Evolutionary conservation across 2,797 vertebrate genomes (phyloP).

Genomic region (Pseudochirops corinnae): DNA sequence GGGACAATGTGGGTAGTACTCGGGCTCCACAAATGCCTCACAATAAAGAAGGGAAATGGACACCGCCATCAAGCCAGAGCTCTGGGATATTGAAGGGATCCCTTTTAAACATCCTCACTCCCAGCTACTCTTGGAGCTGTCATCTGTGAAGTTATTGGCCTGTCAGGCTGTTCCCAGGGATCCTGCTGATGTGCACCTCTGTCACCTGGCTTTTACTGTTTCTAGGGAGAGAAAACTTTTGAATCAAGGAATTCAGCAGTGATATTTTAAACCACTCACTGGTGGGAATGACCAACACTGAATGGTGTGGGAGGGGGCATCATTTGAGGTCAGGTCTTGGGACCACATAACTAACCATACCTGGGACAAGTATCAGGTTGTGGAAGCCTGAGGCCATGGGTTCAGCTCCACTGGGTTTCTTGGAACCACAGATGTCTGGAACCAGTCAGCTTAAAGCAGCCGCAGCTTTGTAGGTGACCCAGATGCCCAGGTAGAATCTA

Average conservation of each 20-base stretch:
- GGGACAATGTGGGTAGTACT: not conserved
- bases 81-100: not conserved
- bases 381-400: not conserved
- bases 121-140: conserved; percentile 11
- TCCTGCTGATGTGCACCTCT: not conserved
- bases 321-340: not conserved
- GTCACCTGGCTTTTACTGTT: not conserved
- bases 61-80: not conserved
- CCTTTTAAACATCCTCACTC: conserved; percentile 25
- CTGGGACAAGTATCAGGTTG: not conserved
- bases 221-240: not conserved
- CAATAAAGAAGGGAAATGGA: conserved; percentile 33
- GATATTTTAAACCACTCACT: not conserved
- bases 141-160: not conserved
- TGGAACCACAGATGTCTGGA: not conserved
- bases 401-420: not conserved
- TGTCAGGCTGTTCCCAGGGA: not conserved
- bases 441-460: not conserved
- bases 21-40: conserved; percentile 1
- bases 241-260: not conserved
- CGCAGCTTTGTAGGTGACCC: not conserved
- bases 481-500: not conserved
- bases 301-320: not conserved
- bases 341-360: not conserved
- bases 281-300: not conserved